phyloP scores from a whole-genome alignment of 1,140 invertebrate genomes.

The Orchestia grillus region DNA sequence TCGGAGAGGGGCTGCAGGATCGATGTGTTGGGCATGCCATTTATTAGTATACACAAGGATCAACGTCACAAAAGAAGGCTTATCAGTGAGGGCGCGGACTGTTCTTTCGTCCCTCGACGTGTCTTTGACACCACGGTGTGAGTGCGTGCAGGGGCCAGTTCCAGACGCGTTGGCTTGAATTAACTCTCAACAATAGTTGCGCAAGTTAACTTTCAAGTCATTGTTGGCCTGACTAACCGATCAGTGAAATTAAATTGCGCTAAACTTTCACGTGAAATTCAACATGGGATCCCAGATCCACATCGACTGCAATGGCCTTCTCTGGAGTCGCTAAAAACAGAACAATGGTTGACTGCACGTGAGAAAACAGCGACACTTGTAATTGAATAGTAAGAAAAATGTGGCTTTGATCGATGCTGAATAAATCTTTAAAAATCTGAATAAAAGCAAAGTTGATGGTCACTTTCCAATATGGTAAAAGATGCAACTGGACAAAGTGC shows the following conservation, averaged over 20 bases:
- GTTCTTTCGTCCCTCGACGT: neutral
- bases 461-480: neutral
- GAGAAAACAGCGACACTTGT: neutral
- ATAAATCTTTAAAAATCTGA: neutral
- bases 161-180: neutral
- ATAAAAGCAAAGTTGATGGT: neutral
- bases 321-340: neutral
- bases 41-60: constrained; percentile 10
- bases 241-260: neutral
- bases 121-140: neutral
- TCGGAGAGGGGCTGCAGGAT: neutral
- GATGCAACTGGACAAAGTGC: neutral
- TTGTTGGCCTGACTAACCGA: neutral
- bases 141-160: neutral
- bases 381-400: neutral
- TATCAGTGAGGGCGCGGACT: neutral
- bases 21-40: neutral
- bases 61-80: constrained; percentile 7
- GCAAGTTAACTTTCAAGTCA: neutral
- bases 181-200: neutral
- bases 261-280: neutral
- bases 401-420: neutral
- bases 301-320: neutral
- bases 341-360: neutral
- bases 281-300: neutral